Percentiles rank a stretch among this genome's conserved stretches.
Evolutionary conservation across 2,797 vertebrate genomes (phyloP).

Genomic region (Scarus forsteni): DNA sequence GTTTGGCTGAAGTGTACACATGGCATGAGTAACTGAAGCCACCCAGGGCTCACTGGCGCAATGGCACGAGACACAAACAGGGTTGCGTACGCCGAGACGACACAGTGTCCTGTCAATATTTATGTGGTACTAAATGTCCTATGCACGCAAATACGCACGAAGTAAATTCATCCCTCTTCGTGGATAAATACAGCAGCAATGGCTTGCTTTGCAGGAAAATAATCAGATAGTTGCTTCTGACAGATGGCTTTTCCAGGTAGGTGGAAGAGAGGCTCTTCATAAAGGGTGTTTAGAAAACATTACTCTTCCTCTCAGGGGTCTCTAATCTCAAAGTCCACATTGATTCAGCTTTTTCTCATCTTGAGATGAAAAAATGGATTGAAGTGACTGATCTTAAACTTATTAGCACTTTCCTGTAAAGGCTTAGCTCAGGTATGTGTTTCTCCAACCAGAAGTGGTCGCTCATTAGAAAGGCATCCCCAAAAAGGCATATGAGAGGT

Average conservation of each 20-base stretch:
- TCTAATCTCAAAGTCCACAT: slow-evolving; percentile 38
- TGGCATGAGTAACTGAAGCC: slow-evolving; percentile 81
- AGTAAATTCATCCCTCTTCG: slow-evolving; percentile 49
- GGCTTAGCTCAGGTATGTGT: too few species aligned
- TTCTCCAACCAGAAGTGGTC: too few species aligned
- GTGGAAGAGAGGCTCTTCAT: slow-evolving; percentile 35
- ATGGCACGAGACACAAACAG: slow-evolving; percentile 73
- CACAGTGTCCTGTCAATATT: slow-evolving; percentile 69
- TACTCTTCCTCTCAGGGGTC: slow-evolving; percentile 24
- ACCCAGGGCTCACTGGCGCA: slow-evolving; percentile 75
- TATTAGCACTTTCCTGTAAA: slow-evolving; percentile 49
- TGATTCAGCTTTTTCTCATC: slow-evolving; percentile 36
- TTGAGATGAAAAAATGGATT: slow-evolving; percentile 23
- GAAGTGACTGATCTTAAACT: slow-evolving; percentile 45
- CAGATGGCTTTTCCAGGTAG: slow-evolving; percentile 60
- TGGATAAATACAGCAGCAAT: slow-evolving; percentile 50
- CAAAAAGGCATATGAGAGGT: slow-evolving; percentile 72
- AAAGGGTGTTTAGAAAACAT: slow-evolving; percentile 27
- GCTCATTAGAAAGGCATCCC: background rate
- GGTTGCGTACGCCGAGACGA: slow-evolving; percentile 66
- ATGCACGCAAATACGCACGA: slow-evolving; percentile 61
- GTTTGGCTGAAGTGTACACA: slow-evolving; percentile 82
- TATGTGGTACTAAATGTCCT: slow-evolving; percentile 59
- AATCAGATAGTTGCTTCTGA: slow-evolving; percentile 48
- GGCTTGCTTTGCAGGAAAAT: slow-evolving; percentile 37